phyloP scores from a whole-genome alignment of 2,888 invertebrate genomes.

The Agonopterix arenella region DNA sequence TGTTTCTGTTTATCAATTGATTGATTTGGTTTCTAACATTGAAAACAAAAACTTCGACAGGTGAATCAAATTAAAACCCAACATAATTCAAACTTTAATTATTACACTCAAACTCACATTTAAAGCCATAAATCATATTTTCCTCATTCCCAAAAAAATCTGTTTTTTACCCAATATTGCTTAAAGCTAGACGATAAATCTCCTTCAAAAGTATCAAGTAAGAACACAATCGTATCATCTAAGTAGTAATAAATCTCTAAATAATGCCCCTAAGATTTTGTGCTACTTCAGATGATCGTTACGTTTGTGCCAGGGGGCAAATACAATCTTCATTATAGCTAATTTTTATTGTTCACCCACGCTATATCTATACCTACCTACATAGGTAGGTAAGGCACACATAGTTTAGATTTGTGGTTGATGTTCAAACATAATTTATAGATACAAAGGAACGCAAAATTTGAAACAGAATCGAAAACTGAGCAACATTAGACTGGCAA shows the following conservation, averaged over 20 bases:
- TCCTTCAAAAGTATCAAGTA: constrained; percentile 53
- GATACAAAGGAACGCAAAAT: too few species aligned
- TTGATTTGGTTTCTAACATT: too few species aligned
- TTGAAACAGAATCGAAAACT: too few species aligned
- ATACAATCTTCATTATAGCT: constrained; percentile 66
- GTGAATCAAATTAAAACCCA: too few species aligned
- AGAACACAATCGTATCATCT: constrained; percentile 38
- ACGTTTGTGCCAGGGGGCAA: constrained; percentile 49
- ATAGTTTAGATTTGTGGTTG: too few species aligned
- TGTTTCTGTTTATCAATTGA: too few species aligned
- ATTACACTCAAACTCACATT: too few species aligned
- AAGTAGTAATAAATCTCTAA: constrained; percentile 67
- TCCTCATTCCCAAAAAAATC: constrained; percentile 17
- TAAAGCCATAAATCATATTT: constrained; percentile 23
- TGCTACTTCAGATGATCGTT: constrained; percentile 72
- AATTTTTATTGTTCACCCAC: constrained; percentile 22
- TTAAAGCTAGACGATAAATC: constrained; percentile 64
- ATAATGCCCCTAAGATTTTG: constrained; percentile 58
- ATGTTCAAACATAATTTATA: too few species aligned
- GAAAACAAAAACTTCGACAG: too few species aligned
- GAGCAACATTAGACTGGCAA: too few species aligned
- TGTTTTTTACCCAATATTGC: constrained; percentile 37
- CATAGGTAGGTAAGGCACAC: not conserved
- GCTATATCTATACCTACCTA: constrained; percentile 1
- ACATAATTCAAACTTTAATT: not conserved